Evolutionary conservation across 2,888 invertebrate species (phyloP).

Genomic region (Ischnura elegans): DNA sequence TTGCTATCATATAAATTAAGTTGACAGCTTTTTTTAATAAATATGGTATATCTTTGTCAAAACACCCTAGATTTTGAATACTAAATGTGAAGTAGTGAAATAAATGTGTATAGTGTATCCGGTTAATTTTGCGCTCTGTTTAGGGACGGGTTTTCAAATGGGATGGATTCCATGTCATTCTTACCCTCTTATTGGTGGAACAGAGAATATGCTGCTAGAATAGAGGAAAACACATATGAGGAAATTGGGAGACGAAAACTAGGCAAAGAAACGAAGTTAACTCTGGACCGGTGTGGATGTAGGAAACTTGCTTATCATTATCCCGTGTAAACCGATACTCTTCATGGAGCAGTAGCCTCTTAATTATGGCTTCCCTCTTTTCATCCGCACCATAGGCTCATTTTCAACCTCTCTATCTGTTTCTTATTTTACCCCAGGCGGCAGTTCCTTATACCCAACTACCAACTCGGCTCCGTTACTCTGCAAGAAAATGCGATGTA

Average conservation of each 20-base stretch:
- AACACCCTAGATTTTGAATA: too few species aligned
- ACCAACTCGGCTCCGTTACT: neutral
- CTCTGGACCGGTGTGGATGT: too few species aligned
- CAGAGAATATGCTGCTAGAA: neutral
- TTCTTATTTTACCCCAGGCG: neutral
- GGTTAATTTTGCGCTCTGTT: too few species aligned
- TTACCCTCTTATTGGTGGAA: too few species aligned
- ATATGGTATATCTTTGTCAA: too few species aligned
- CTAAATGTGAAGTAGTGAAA: too few species aligned
- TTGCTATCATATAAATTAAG: too few species aligned
- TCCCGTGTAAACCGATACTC: slow-evolving; percentile 48
- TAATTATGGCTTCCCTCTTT: slow-evolving; percentile 37
- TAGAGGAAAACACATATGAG: neutral
- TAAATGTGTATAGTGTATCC: too few species aligned
- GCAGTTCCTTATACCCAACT: neutral
- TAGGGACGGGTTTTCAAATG: too few species aligned
- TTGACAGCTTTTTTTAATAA: too few species aligned
- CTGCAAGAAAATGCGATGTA: neutral
- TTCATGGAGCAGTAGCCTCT: slow-evolving; percentile 13
- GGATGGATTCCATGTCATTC: too few species aligned
- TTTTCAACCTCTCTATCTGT: neutral
- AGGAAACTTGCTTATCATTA: slow-evolving; percentile 46
- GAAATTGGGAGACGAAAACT: neutral
- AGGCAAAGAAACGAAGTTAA: neutral
- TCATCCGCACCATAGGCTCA: neutral